Conservation (phyloP, 2,888 invertebrate genomes). For the Apotomis capreana region DNA sequence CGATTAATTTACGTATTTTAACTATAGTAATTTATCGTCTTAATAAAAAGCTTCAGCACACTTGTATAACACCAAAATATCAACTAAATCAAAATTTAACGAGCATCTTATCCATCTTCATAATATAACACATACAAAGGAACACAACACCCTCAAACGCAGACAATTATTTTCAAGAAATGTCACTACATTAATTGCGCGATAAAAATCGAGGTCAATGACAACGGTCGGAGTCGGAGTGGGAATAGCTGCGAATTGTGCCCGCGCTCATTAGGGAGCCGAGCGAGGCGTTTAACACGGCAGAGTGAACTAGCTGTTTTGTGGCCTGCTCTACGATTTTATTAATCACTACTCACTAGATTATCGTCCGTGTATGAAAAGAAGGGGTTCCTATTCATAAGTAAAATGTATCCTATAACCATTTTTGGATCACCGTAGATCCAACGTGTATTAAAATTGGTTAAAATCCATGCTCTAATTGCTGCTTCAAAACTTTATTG, state of each 20-base stretch:
- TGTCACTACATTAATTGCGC: constrained; percentile 43
- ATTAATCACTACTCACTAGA: background rate
- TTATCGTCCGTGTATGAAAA: too few relatives aligned
- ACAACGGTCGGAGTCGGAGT: constrained; percentile 43
- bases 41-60: too few relatives aligned
- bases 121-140: background rate
- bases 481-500: too few relatives aligned
- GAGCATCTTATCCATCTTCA: background rate
- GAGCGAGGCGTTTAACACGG: constrained; percentile 52
- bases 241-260: constrained; percentile 47
- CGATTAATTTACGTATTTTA: too few relatives aligned
- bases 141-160: constrained; percentile 8
- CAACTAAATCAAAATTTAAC: background rate
- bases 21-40: too few relatives aligned
- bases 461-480: too few relatives aligned
- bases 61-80: background rate
- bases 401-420: too few relatives aligned
- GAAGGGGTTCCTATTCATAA: too few relatives aligned
- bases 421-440: too few relatives aligned
- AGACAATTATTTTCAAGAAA: constrained; percentile 40
- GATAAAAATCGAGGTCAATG: constrained; percentile 51
- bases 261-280: constrained; percentile 60
- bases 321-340: background rate
- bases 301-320: constrained; percentile 26
- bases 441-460: too few relatives aligned